phyloP scores from a whole-genome alignment of 2,797 vertebrate species.

The Lepidocolaptes lacrymiger region DNA sequence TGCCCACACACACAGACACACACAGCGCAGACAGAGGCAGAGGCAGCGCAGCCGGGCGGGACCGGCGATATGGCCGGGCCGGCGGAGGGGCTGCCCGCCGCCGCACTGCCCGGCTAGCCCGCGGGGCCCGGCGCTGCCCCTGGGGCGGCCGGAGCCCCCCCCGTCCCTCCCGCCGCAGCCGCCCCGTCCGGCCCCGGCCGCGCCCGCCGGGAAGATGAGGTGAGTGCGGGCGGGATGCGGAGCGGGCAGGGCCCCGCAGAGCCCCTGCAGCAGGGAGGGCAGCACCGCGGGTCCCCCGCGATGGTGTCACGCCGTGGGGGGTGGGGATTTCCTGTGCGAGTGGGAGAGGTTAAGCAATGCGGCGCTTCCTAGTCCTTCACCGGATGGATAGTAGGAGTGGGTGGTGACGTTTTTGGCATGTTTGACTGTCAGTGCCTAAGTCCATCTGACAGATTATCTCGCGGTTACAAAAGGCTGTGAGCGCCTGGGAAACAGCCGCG shows the following conservation, averaged over 20 bases:
- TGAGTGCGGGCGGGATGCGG: conserved; percentile 44
- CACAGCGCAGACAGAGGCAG: not conserved
- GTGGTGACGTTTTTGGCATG: conserved; percentile 38
- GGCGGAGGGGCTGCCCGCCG: not conserved
- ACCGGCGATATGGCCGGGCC: conserved; percentile 32
- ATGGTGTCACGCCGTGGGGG: not conserved
- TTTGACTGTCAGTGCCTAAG: conserved; percentile 24
- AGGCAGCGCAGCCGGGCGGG: conserved; percentile 2
- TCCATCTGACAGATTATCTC: conserved; percentile 7
- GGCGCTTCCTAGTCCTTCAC: conserved; percentile 13
- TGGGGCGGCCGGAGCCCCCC: not conserved
- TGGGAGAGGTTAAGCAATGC: not conserved
- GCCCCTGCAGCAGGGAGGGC: not conserved
- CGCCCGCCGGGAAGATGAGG: conserved; percentile 70
- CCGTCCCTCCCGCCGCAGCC: not conserved
- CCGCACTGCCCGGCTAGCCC: conserved; percentile 13
- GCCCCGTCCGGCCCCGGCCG: not conserved
- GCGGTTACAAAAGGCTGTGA: not conserved
- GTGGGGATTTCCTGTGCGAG: conserved; percentile 2
- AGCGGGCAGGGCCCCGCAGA: not conserved
- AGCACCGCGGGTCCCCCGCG: not conserved
- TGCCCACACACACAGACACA: not conserved
- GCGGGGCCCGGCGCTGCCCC: conserved; percentile 9
- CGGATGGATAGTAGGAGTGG: conserved; percentile 29
- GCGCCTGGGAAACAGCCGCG: not conserved